Evolutionary conservation across 2,888 invertebrate genomes (phyloP).

Genomic region (Noctua janthina): DNA sequence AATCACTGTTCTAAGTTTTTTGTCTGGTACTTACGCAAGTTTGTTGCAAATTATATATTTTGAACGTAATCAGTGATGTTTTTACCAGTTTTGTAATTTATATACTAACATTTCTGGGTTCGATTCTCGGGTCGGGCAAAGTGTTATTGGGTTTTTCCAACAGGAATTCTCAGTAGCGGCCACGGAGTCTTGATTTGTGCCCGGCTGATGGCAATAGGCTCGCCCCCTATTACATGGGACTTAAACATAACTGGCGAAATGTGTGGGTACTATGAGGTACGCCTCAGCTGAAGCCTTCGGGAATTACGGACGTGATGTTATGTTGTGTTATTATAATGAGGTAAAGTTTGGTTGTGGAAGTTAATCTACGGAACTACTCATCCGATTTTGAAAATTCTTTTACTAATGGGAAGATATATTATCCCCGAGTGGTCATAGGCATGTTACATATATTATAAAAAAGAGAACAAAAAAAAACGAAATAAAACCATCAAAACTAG

Average conservation of each 20-base stretch:
- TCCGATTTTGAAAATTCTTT: not conserved
- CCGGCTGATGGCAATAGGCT: too few relatives aligned
- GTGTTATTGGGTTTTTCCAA: too few relatives aligned
- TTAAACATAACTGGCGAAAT: too few relatives aligned
- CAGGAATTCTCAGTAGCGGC: too few relatives aligned
- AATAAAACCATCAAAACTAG: not conserved
- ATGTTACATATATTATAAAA: not conserved
- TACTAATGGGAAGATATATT: not conserved
- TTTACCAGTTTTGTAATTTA: not conserved
- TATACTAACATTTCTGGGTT: not conserved
- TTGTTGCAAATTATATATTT: slow-evolving; percentile 39
- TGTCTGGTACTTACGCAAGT: slow-evolving; percentile 35
- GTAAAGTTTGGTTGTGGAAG: not conserved
- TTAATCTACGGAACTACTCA: not conserved
- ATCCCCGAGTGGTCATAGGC: not conserved
- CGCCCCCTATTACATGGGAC: too few relatives aligned
- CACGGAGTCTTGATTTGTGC: too few relatives aligned
- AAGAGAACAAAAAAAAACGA: not conserved
- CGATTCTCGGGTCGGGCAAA: too few relatives aligned
- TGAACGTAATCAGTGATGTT: not conserved
- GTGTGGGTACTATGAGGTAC: too few relatives aligned
- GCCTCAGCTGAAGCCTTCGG: too few relatives aligned
- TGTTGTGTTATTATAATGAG: too few relatives aligned
- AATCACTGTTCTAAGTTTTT: slow-evolving; percentile 17
- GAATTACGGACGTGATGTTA: too few relatives aligned